A percentile compares a stretch with the other conserved stretches of the same genome.
These are phyloP conservation scores for Danaus melanippus DNA, from an alignment of 1,140 invertebrate genomes.

Conservation along the genomic window DNA sequence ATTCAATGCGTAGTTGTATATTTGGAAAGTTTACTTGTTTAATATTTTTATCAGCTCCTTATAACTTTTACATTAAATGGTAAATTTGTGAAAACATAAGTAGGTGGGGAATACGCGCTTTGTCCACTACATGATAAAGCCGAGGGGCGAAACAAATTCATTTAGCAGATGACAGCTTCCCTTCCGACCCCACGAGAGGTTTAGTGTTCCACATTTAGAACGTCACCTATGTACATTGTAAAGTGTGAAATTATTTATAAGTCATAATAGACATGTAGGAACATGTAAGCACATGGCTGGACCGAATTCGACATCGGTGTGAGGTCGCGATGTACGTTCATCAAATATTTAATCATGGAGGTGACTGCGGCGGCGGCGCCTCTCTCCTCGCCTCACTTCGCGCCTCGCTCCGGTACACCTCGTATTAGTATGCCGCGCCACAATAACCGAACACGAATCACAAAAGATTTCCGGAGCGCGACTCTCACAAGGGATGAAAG, in stretches of 20 bases:
- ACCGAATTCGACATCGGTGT: conserved; percentile 26
- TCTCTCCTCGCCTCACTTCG: conserved; percentile 21
- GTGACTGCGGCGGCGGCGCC: too few relatives aligned
- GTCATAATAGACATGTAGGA: neutral
- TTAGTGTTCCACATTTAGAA: too few relatives aligned
- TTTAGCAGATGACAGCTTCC: conserved; percentile 30
- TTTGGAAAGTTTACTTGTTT: too few relatives aligned
- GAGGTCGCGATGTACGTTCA: conserved; percentile 29
- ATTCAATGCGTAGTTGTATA: too few relatives aligned
- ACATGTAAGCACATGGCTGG: neutral
- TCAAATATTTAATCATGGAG: conserved; percentile 39
- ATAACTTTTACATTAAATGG: too few relatives aligned
- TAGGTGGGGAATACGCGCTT: conserved; percentile 26
- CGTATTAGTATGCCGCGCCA: conserved; percentile 67
- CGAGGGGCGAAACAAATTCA: conserved; percentile 45
- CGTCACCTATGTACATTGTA: too few relatives aligned
- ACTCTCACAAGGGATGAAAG: conserved; percentile 69
- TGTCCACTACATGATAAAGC: conserved; percentile 35
- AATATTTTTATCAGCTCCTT: too few relatives aligned
- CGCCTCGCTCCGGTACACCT: conserved; percentile 36
- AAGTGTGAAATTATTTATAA: too few relatives aligned
- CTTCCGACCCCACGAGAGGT: conserved; percentile 5
- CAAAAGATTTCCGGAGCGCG: conserved; percentile 70
- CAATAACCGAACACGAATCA: conserved; percentile 68
- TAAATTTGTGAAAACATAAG: conserved; percentile 3